These are phyloP conservation scores for Pemphigus obesinymphae DNA, from an alignment of 1,140 invertebrate species.

Conservation along the genomic window DNA sequence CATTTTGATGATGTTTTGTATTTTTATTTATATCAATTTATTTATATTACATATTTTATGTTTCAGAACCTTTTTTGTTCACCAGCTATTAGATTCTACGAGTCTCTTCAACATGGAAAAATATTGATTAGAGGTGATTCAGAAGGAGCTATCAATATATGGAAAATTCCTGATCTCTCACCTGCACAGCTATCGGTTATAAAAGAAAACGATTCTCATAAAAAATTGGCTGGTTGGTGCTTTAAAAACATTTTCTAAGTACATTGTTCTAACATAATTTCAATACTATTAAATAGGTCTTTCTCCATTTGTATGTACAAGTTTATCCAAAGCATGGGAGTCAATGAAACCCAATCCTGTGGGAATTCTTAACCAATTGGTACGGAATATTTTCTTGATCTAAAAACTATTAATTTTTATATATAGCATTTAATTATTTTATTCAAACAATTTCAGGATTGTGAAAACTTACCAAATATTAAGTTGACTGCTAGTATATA, in stretches of 20 bases:
- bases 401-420: conserved; percentile 14
- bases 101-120: conserved; percentile 55
- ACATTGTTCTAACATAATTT: not conserved
- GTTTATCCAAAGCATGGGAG: conserved; percentile 78
- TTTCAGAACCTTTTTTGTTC: conserved; percentile 79
- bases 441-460: conserved; percentile 28
- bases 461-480: conserved; percentile 54
- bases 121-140: conserved; percentile 83
- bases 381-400: conserved; percentile 50
- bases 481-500: conserved; percentile 89
- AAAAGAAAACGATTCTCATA: conserved; percentile 54
- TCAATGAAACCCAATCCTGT: conserved; percentile 79
- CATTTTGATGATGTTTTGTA: too few species aligned
- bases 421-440: not conserved
- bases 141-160: conserved; percentile 78
- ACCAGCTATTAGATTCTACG: conserved; percentile 75
- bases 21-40: too few species aligned
- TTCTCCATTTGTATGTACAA: conserved; percentile 69
- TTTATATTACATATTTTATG: too few species aligned
- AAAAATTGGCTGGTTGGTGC: conserved; percentile 42
- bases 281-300: conserved; percentile 51
- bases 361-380: conserved; percentile 84
- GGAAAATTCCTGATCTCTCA: conserved; percentile 79
- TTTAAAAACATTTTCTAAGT: not conserved
- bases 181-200: conserved; percentile 64